Conservation (phyloP, 1,140 invertebrate genomes). For the Gerris buenoi region DNA sequence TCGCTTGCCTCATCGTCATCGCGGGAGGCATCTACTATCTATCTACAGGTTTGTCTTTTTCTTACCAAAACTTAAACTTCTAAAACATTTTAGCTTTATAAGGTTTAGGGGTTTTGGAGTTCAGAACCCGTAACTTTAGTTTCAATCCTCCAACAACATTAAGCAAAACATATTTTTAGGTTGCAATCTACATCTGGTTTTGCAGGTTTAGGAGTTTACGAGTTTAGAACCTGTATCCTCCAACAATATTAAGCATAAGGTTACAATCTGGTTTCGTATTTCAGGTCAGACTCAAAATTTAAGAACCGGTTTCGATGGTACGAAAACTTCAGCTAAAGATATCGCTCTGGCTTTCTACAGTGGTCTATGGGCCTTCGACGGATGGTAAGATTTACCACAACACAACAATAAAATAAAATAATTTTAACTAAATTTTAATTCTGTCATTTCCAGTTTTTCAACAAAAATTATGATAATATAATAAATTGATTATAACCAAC, state of each 20-base stretch:
- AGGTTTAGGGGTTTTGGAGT: too few relatives aligned
- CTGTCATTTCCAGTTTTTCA: not conserved
- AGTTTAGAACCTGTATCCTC: too few relatives aligned
- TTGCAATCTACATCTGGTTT: too few relatives aligned
- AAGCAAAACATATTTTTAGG: too few relatives aligned
- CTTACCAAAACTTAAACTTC: too few relatives aligned
- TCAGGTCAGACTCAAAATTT: conserved; percentile 53
- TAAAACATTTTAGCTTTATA: too few relatives aligned
- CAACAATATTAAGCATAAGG: too few relatives aligned
- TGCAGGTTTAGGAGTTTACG: too few relatives aligned
- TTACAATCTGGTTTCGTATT: conserved; percentile 37
- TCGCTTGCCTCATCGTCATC: conserved; percentile 65
- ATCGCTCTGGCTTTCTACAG: conserved; percentile 84
- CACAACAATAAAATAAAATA: too few relatives aligned
- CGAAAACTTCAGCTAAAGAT: conserved; percentile 48
- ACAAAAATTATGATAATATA: not conserved
- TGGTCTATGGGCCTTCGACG: conserved; percentile 89
- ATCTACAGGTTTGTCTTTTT: conserved; percentile 15
- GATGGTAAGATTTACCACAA: conserved; percentile 63
- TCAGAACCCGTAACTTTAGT: too few relatives aligned
- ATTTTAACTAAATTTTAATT: too few relatives aligned
- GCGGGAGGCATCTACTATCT: conserved; percentile 53
- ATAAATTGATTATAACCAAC: not conserved
- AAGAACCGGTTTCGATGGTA: conserved; percentile 55
- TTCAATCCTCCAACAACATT: too few relatives aligned